Evolutionary conservation across 2,797 vertebrate species (phyloP).

Genomic region (Varecia variegata): DNA sequence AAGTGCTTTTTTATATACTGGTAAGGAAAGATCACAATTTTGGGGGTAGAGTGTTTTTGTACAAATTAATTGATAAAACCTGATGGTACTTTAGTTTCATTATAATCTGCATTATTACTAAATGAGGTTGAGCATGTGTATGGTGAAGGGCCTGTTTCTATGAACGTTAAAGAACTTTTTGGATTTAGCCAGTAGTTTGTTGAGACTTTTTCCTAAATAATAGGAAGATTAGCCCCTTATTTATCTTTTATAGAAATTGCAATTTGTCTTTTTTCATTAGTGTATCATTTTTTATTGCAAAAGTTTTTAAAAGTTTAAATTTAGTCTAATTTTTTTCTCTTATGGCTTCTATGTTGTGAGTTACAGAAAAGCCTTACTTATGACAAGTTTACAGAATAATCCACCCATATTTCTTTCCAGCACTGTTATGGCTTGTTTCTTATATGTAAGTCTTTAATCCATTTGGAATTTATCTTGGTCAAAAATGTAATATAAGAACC

Average conservation of each 20-base stretch:
- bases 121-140: neutral
- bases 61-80: neutral
- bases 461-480: neutral
- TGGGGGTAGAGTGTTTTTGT: neutral
- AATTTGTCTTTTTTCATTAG: neutral
- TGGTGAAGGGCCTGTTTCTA: neutral
- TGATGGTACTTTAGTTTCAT: neutral
- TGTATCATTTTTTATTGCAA: neutral
- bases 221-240: neutral
- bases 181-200: neutral
- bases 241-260: neutral
- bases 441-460: neutral
- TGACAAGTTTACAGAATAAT: neutral
- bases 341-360: neutral
- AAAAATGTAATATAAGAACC: neutral
- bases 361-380: neutral
- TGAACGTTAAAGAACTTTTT: neutral
- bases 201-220: neutral
- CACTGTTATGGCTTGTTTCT: neutral
- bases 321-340: neutral
- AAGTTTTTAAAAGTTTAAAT: neutral
- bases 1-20: neutral
- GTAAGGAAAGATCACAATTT: neutral
- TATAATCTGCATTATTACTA: neutral
- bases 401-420: too few relatives aligned